phyloP scores from a whole-genome alignment of 1,140 invertebrate genomes.

The Pollicipes pollicipes region DNA sequence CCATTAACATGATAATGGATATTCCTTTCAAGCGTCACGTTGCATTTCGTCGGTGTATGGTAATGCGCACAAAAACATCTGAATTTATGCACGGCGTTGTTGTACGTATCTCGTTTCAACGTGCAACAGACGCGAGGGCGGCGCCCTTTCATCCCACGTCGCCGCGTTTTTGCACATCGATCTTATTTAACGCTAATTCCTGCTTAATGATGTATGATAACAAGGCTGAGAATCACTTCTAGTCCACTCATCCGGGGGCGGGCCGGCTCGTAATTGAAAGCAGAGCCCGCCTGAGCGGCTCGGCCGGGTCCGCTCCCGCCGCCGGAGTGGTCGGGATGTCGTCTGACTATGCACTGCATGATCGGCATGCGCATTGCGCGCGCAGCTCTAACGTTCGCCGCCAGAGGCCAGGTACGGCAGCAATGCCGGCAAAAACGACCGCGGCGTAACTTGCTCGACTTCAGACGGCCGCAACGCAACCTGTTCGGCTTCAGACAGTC shows the following conservation, averaged over 20 bases:
- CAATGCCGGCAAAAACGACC: no score
- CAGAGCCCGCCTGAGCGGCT: no score
- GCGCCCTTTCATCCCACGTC: not conserved
- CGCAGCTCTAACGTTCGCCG: no score
- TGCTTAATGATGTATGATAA: not conserved
- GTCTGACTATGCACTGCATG: no score
- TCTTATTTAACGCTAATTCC: slow-evolving; percentile 2
- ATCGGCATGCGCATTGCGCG: no score
- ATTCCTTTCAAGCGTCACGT: not conserved
- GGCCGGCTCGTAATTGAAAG: not conserved
- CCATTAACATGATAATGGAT: not conserved
- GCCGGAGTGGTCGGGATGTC: no score
- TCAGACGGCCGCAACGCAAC: no score
- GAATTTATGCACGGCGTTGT: not conserved
- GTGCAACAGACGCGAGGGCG: not conserved
- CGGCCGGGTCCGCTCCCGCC: no score
- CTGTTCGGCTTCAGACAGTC: no score
- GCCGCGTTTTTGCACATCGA: not conserved
- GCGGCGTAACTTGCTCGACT: no score
- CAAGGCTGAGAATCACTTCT: not conserved
- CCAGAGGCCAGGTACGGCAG: no score
- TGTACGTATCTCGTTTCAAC: not conserved
- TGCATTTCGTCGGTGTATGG: not conserved
- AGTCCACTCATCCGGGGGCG: not conserved
- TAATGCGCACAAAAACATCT: not conserved